A percentile compares a stretch with the other conserved stretches of the same genome.
These are phyloP conservation scores for Sarcophilus harrisii DNA, from an alignment of 2,797 vertebrate genomes.

Conservation along the genomic window DNA sequence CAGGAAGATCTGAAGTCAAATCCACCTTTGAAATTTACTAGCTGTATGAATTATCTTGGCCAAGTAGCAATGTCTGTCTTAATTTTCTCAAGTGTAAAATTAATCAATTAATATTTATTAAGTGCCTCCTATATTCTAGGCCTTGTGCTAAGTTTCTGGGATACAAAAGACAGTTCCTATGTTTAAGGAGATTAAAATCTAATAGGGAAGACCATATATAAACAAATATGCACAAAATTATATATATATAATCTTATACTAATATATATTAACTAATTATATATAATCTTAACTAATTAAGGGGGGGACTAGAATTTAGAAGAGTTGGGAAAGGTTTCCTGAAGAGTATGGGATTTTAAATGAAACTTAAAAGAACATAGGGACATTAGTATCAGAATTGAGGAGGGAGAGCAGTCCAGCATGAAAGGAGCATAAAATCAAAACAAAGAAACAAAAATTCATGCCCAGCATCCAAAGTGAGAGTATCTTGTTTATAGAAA, in stretches of 20 bases:
- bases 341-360: too few relatives aligned
- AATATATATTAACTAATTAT: too few relatives aligned
- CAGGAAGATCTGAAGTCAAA: not conserved
- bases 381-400: not conserved
- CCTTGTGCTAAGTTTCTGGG: too few relatives aligned
- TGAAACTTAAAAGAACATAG: too few relatives aligned
- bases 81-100: not conserved
- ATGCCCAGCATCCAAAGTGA: not conserved
- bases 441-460: not conserved
- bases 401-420: not conserved
- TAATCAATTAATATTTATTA: too few relatives aligned
- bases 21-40: not conserved
- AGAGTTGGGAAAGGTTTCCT: too few relatives aligned
- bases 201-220: too few relatives aligned
- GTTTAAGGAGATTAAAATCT: too few relatives aligned
- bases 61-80: not conserved
- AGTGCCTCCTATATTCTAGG: too few relatives aligned
- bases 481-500: not conserved
- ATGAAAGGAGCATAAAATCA: not conserved
- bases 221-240: not conserved
- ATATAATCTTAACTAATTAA: too few relatives aligned
- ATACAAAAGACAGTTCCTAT: too few relatives aligned
- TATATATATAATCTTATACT: not conserved
- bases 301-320: too few relatives aligned
- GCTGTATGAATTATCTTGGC: not conserved